Evolutionary conservation across 2,797 vertebrate genomes (phyloP).

Genomic region (Poecilia gillii): DNA sequence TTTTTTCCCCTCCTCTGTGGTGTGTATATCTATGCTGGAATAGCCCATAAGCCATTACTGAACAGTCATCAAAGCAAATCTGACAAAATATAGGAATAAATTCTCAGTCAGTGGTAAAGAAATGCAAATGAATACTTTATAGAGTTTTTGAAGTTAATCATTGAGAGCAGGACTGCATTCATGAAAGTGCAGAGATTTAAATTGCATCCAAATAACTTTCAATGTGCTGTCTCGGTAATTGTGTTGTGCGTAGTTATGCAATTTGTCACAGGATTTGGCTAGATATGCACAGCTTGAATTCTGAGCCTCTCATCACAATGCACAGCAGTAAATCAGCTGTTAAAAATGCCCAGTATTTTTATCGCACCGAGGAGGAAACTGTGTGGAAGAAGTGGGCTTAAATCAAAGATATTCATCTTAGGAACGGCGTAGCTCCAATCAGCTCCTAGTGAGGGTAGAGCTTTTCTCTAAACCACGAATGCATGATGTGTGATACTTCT

Average conservation of each 20-base stretch:
- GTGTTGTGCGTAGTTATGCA: constrained; percentile 20
- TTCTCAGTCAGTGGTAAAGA: constrained; percentile 38
- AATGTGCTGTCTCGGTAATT: constrained; percentile 19
- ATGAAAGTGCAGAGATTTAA: constrained; percentile 36
- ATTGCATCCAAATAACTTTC: constrained; percentile 22
- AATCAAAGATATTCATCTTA: background rate
- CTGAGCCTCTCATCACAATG: constrained; percentile 58
- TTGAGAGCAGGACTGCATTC: constrained; percentile 38
- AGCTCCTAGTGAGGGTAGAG: background rate
- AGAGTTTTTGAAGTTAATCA: constrained; percentile 43
- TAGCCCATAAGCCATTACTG: constrained; percentile 59
- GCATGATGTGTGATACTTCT: background rate
- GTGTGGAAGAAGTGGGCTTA: constrained; percentile 12
- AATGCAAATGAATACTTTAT: constrained; percentile 44
- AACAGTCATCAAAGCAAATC: constrained; percentile 71
- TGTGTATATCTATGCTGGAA: constrained; percentile 52
- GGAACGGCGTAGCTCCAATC: constrained; percentile 11
- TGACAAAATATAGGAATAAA: constrained; percentile 43
- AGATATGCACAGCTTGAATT: constrained; percentile 54
- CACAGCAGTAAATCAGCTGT: constrained; percentile 43
- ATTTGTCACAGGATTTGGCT: constrained; percentile 21
- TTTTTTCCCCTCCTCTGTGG: constrained; percentile 6
- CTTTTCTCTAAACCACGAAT: background rate
- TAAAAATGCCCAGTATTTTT: constrained; percentile 44
- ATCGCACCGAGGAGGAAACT: constrained; percentile 28